Percentiles rank a stretch among this genome's conserved stretches.
Evolutionary conservation across 2,888 invertebrate species (phyloP).

Genomic region (Drosophila testacea): DNA sequence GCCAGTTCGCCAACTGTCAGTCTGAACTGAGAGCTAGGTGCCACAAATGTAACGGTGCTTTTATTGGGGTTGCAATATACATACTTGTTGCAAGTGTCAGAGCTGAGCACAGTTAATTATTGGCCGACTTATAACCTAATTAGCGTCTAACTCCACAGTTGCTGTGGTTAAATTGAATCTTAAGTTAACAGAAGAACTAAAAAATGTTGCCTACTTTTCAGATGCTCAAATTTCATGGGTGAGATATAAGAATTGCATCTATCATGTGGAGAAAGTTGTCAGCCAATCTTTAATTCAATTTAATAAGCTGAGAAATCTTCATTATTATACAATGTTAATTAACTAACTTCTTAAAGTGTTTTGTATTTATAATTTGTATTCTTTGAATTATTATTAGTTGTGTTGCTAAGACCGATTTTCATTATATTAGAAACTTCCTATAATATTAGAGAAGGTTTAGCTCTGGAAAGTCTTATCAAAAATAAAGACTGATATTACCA

Average conservation of each 20-base stretch:
- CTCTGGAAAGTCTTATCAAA: too few relatives aligned
- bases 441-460: too few relatives aligned
- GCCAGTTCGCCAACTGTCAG: slow-evolving; percentile 40
- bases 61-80: slow-evolving; percentile 40
- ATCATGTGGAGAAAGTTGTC: too few relatives aligned
- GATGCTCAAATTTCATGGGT: background rate
- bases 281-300: too few relatives aligned
- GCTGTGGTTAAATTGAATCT: background rate
- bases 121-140: slow-evolving; percentile 22
- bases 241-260: too few relatives aligned
- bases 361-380: background rate
- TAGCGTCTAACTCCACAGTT: slow-evolving; percentile 4
- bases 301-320: too few relatives aligned
- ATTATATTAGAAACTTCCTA: too few relatives aligned
- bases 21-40: slow-evolving; percentile 4
- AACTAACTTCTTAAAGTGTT: background rate
- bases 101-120: slow-evolving; percentile 16
- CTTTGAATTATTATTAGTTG: background rate
- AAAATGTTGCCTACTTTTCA: slow-evolving; percentile 13
- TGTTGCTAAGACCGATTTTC: too few relatives aligned
- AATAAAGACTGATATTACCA: too few relatives aligned
- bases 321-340: background rate
- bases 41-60: slow-evolving; percentile 13
- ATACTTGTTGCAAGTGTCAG: slow-evolving; percentile 52
- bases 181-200: background rate